phyloP scores from a whole-genome alignment of 1,140 invertebrate genomes.

The Ostrea edulis region DNA sequence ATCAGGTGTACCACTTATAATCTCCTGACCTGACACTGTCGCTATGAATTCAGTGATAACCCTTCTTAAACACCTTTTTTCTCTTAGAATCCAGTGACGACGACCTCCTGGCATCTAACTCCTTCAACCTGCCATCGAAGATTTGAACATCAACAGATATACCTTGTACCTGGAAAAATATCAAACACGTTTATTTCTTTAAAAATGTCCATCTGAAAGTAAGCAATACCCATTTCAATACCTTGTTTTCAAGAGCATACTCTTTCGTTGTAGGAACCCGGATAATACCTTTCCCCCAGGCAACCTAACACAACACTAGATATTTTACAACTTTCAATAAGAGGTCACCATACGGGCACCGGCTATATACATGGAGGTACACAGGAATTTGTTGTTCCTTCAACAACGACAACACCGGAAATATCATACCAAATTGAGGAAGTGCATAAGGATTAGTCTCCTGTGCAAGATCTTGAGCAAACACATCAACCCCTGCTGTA shows the following conservation, averaged over 20 bases:
- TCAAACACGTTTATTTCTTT: not conserved
- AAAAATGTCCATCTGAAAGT: not conserved
- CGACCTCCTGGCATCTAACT: not conserved
- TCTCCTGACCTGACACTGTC: not conserved
- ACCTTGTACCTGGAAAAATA: not conserved
- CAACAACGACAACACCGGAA: slow-evolving; percentile 41
- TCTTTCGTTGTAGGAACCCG: not conserved
- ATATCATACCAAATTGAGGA: slow-evolving; percentile 47
- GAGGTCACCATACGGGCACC: not conserved
- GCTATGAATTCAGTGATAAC: not conserved
- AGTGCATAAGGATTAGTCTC: slow-evolving; percentile 51
- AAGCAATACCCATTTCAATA: not conserved
- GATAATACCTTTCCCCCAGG: not conserved
- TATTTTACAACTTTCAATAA: not conserved
- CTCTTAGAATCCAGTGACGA: not conserved
- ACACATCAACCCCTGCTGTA: slow-evolving; percentile 45
- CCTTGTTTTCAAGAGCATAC: not conserved
- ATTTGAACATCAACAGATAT: not conserved
- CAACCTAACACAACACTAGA: not conserved
- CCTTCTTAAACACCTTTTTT: no score
- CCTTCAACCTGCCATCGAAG: not conserved
- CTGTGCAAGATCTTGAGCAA: no score
- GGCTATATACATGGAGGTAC: not conserved
- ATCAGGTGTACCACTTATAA: not conserved
- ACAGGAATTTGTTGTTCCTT: slow-evolving; percentile 18